A percentile compares a stretch with the other conserved stretches of the same genome.
These are phyloP conservation scores for Oreortyx pictus DNA, from an alignment of 2,797 vertebrate species.

Conservation along the genomic window DNA sequence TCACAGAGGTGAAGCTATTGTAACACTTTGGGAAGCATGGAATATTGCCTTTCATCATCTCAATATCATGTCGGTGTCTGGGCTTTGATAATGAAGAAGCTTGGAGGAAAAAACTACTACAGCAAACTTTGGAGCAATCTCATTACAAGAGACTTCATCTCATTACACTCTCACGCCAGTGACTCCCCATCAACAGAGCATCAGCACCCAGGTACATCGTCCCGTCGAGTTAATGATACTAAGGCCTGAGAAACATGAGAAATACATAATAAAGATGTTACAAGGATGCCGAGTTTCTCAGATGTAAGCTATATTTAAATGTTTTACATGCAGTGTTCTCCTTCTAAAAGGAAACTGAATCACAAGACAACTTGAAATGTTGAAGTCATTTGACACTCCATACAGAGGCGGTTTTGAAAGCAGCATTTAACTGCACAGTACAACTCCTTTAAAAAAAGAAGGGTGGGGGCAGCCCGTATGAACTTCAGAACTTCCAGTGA, in stretches of 20 bases:
- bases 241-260: not conserved
- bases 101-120: not conserved
- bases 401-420: not conserved
- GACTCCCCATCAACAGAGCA: not conserved
- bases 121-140: not conserved
- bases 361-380: not conserved
- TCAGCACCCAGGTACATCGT: not conserved
- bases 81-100: not conserved
- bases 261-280: not conserved
- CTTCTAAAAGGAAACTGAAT: not conserved
- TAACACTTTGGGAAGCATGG: not conserved
- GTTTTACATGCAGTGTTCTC: not conserved
- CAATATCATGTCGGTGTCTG: not conserved
- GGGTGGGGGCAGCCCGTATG: rapidly evolving
- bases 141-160: not conserved
- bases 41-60: not conserved
- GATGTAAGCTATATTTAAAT: not conserved
- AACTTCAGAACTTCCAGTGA: constrained; percentile 21
- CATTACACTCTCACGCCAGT: not conserved
- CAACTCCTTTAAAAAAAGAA: not conserved
- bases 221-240: not conserved
- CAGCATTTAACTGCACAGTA: not conserved
- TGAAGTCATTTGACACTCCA: not conserved
- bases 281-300: not conserved
- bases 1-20: not conserved